These are phyloP conservation scores for Stenoptilia bipunctidactyla DNA, from an alignment of 2,888 invertebrate species.

Conservation along the genomic window DNA sequence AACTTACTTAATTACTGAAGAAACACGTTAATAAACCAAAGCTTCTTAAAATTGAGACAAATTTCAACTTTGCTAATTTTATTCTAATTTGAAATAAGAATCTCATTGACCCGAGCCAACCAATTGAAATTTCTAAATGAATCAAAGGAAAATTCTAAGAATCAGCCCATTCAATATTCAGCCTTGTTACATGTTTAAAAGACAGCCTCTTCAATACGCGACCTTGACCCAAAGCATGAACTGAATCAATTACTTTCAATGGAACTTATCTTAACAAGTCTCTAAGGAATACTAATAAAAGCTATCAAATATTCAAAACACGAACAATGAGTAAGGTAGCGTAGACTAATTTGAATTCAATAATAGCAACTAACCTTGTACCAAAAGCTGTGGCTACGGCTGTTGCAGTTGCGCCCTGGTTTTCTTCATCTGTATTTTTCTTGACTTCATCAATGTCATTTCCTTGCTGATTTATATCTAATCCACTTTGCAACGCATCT, in stretches of 20 bases:
- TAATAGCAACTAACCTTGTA: slow-evolving; percentile 37
- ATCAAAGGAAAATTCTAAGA: neutral
- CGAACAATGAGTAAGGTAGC: slow-evolving; percentile 12
- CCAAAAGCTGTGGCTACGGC: slow-evolving; percentile 61
- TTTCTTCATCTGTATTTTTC: slow-evolving; percentile 26
- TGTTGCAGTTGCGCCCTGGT: slow-evolving; percentile 34
- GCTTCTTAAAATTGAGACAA: too few species aligned
- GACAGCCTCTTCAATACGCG: neutral
- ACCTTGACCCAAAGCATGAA: neutral
- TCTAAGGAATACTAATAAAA: slow-evolving; percentile 7
- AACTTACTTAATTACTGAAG: too few species aligned
- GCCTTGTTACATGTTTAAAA: neutral
- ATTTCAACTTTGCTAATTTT: too few species aligned
- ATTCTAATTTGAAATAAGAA: too few species aligned
- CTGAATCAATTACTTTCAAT: neutral
- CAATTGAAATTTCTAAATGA: too few species aligned
- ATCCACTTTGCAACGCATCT: slow-evolving; percentile 42
- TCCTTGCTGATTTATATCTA: slow-evolving; percentile 47
- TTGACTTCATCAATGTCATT: slow-evolving; percentile 43
- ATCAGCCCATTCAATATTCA: slow-evolving; percentile 5
- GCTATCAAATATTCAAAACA: slow-evolving; percentile 19
- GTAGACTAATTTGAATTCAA: slow-evolving; percentile 24
- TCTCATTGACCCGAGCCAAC: too few species aligned
- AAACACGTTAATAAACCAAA: too few species aligned
- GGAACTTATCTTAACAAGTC: neutral